phyloP scores from a whole-genome alignment of 1,140 invertebrate genomes.

The Philaenus spumarius region DNA sequence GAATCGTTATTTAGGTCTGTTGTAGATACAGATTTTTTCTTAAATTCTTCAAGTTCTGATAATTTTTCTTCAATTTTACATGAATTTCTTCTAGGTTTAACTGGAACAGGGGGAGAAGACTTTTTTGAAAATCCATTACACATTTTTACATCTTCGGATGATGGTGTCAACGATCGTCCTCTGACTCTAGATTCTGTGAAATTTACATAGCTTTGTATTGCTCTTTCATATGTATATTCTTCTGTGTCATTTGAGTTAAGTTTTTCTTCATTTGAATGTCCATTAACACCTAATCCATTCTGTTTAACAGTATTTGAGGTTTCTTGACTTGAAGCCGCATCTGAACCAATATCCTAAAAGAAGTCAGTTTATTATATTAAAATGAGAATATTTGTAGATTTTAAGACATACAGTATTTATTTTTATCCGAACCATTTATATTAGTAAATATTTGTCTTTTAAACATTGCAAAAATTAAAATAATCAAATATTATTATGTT shows the following conservation, averaged over 20 bases:
- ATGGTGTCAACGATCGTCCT: constrained; percentile 34
- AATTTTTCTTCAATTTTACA: constrained; percentile 42
- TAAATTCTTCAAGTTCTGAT: constrained; percentile 42
- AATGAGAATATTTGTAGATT: too few species aligned
- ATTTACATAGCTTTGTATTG: constrained; percentile 76
- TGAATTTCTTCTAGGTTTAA: constrained; percentile 22
- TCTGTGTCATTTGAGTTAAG: constrained; percentile 55
- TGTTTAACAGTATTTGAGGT: background rate
- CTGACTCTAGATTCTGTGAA: constrained; percentile 44
- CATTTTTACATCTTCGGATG: constrained; percentile 42
- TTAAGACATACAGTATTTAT: too few species aligned
- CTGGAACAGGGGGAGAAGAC: constrained; percentile 25
- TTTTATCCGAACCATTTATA: too few species aligned
- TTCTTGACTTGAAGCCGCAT: too few species aligned
- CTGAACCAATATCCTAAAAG: too few species aligned
- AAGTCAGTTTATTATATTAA: too few species aligned
- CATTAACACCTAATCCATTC: constrained; percentile 11
- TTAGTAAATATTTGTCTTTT: too few species aligned
- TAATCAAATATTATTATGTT: too few species aligned
- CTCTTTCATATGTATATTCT: constrained; percentile 80
- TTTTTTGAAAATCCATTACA: constrained; percentile 36
- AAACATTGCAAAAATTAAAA: too few species aligned
- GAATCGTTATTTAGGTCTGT: constrained; percentile 23
- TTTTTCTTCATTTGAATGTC: constrained; percentile 41
- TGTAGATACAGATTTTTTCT: constrained; percentile 20